Conservation (phyloP, 2,797 vertebrate species). For the Spinus pinus region DNA sequence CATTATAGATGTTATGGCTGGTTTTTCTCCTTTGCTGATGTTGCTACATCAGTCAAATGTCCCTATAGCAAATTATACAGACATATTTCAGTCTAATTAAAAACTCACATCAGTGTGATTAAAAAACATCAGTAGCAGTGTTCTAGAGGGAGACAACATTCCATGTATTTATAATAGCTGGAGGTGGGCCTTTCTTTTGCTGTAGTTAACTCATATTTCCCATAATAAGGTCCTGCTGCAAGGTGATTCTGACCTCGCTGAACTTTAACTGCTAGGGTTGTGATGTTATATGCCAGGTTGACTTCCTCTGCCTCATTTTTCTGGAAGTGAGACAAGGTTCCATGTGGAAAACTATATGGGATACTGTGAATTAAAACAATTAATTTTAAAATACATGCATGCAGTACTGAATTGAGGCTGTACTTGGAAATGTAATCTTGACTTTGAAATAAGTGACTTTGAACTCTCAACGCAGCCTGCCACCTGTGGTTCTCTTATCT, state of each 20-base stretch:
- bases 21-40: neutral
- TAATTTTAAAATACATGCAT: neutral
- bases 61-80: constrained; percentile 35
- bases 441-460: neutral
- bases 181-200: neutral
- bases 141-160: neutral
- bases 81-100: constrained; percentile 51
- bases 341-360: neutral
- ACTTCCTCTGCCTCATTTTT: neutral
- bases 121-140: neutral
- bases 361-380: neutral
- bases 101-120: constrained; percentile 27
- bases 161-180: neutral
- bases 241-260: neutral
- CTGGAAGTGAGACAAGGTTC: neutral
- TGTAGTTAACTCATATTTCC: neutral
- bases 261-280: neutral
- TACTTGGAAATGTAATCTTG: neutral
- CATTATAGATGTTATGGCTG: constrained; percentile 25
- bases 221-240: neutral
- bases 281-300: neutral
- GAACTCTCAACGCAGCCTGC: neutral
- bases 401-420: neutral
- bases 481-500: neutral
- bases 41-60: constrained; percentile 27